Evolutionary conservation across 1,140 invertebrate genomes (phyloP), one percentile per base, ranked within the genome.

Genomic region (Galleria mellonella): DNA sequence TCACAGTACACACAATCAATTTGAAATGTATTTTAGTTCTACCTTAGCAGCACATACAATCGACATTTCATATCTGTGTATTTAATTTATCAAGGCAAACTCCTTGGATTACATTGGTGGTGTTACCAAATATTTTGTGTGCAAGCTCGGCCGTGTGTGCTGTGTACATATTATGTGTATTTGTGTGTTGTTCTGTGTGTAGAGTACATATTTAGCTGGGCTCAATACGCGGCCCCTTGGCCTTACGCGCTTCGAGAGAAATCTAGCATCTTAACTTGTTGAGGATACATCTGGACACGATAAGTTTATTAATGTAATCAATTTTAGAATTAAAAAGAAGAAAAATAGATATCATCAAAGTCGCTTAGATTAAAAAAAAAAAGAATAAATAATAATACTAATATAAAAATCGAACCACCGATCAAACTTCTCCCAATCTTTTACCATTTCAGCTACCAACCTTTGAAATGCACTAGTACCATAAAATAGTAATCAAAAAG

Each of bases 81-180:
- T 62, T 61, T 69, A 73, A 69, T 69, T 66, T 72, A 69, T 75
- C 68, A 75, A 74, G 64, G 68, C 66, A 76, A 72, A 76, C 72
- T 68, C 60, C 64, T 75, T 61, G 59, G 72, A 70, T 78, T 75
- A 77, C 74, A 69, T 67, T 60, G 54, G 52, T 27, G 42, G 42
- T 44, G 68, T 81, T 72, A 68, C 72, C 71, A 82, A 78, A 78
- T 82, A 82, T 82, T 82, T 76, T 76, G 56, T 59, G 62, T 69
- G 68, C 62, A 72, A 77, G 66, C 68, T 14, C 13, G 9, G 56
- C 9, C 32, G 36, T 75, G 71, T 73, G 63, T 76, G 51, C 54
- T 57, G 41, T 32, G 41, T 32, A 44, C 42, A 44, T 44, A 44
- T 36, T 44, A 44, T 44, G 33, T 43, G 31, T 44, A 33, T 44